Evolutionary conservation across 2,113 vertebrate species (phyloP).

Genomic region (Motacilla tschutschensis): DNA sequence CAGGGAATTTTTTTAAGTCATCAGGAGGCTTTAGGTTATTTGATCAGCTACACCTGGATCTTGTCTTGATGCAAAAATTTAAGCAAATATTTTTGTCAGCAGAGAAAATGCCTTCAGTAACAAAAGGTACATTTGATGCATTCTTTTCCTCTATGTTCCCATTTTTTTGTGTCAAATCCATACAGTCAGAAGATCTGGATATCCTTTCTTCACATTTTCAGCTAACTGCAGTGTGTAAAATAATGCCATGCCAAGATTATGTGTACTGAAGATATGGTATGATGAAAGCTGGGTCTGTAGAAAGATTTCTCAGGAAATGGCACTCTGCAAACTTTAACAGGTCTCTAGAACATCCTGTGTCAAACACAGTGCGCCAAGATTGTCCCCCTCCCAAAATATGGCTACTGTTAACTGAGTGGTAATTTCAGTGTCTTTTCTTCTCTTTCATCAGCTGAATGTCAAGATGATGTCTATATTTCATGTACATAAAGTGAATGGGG

Average conservation of each 20-base stretch:
- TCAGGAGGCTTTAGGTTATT: constrained; percentile 30
- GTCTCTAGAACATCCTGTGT: not conserved
- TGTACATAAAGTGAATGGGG: not conserved
- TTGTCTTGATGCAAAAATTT: constrained; percentile 44
- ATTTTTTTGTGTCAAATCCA: constrained; percentile 28
- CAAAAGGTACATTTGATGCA: constrained; percentile 22
- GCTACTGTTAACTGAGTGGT: constrained; percentile 3
- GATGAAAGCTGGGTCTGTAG: not conserved
- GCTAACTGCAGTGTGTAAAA: constrained; percentile 8
- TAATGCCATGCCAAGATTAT: constrained; percentile 5
- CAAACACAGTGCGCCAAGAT: not conserved
- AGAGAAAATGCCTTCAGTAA: constrained; percentile 28
- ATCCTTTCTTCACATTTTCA: constrained; percentile 16
- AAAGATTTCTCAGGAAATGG: constrained; percentile 14
- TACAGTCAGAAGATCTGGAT: not conserved
- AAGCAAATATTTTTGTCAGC: constrained; percentile 51
- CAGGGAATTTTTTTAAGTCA: constrained; percentile 8
- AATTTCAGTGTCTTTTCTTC: constrained; percentile 44
- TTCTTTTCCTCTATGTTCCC: not conserved
- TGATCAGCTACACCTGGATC: constrained; percentile 36
- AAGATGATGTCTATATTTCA: constrained; percentile 63
- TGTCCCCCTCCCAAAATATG: not conserved
- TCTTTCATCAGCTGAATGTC: constrained; percentile 51
- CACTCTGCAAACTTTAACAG: not conserved
- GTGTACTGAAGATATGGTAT: not conserved